Base-by-base conservation (phyloP, 2,113 vertebrate genomes). In the Pomatorhinus ruficollis region DNA sequence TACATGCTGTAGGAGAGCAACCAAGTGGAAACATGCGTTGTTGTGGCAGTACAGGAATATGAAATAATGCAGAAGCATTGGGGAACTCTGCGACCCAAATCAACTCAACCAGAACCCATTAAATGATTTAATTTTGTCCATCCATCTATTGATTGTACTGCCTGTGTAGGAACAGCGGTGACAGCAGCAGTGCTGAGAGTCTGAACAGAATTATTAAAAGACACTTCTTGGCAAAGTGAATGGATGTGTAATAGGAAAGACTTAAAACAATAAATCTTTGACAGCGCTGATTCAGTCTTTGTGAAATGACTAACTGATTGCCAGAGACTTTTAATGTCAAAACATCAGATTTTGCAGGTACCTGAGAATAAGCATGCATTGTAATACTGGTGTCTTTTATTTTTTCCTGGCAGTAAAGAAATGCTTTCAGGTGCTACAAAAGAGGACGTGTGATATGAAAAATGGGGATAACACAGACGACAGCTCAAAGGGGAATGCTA, bases 81-180 rank as follows among this genome's bases (percentile, higher is more conserved):
- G 88, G 28, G 95, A 95, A 93, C 87, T 89, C 87, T 93, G 82
- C 90, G 96, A 98, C 97, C 97, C 95, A 94, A 96, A 96, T 98
- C 95, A 97, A 92, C 96, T 96, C 96, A 98, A 86, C 89, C 96
- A 98, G 95, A 98, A 98, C 96, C 93, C 91, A 95, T 97, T 97
- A 97, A 98, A 95, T 93, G 79, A 97, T 98, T 98, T 97, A 97
- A 97, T 96, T 98, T 98, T 85, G 91, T 96, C 90, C 83, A 93
- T 97, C 91, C 94, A 96, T 78, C 68, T 98, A 98, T 98, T 97
- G 98, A 98, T 98, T 97, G 95, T 71, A 87, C 57, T 87, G 84
- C 56, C 4, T 90, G 88, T n/a, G 50, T 88, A 93, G 69, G 89
- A 97, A 66, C 35, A 94, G 82, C 74, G 60, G 70, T 66, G 93